Conservation (phyloP, 2,113 vertebrate species). For the Gobius niger region DNA sequence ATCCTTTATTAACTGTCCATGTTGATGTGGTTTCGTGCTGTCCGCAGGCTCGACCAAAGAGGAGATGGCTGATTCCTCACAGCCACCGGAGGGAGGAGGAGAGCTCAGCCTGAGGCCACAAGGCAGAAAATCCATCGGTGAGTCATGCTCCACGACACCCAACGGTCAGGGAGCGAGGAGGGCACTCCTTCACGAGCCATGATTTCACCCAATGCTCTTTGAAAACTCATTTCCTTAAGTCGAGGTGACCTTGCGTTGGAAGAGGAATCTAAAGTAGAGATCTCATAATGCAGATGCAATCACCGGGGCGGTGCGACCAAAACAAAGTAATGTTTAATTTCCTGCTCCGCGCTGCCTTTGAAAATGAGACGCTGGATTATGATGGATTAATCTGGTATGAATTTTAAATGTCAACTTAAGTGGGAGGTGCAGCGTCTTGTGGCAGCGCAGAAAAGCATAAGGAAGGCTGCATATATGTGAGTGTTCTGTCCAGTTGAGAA, state of each 20-base stretch:
- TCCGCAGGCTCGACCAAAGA: constrained; percentile 73
- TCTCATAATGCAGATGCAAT: constrained; percentile 31
- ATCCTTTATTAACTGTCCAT: neutral
- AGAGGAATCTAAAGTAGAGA: constrained; percentile 19
- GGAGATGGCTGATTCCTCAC: constrained; percentile 67
- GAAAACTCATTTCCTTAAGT: constrained; percentile 34
- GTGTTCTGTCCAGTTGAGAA: too few species aligned
- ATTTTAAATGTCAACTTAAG: neutral
- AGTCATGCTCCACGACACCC: constrained; percentile 39
- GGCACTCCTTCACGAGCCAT: constrained; percentile 24
- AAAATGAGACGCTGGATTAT: neutral
- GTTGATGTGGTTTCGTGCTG: neutral
- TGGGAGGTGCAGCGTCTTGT: too few species aligned
- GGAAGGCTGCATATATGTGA: too few species aligned
- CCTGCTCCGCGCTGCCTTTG: neutral
- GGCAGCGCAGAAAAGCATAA: too few species aligned
- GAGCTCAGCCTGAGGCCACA: constrained; percentile 71
- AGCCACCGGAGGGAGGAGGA: constrained; percentile 62
- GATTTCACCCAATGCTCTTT: constrained; percentile 11
- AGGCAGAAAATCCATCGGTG: constrained; percentile 75
- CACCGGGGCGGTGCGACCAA: constrained; percentile 8
- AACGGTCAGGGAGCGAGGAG: constrained; percentile 16
- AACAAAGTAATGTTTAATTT: constrained; percentile 30
- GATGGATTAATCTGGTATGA: neutral
- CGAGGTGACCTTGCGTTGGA: constrained; percentile 31